These are phyloP conservation scores for Sebastes glaucus DNA, from an alignment of 2,797 vertebrate genomes.

Conservation along the genomic window DNA sequence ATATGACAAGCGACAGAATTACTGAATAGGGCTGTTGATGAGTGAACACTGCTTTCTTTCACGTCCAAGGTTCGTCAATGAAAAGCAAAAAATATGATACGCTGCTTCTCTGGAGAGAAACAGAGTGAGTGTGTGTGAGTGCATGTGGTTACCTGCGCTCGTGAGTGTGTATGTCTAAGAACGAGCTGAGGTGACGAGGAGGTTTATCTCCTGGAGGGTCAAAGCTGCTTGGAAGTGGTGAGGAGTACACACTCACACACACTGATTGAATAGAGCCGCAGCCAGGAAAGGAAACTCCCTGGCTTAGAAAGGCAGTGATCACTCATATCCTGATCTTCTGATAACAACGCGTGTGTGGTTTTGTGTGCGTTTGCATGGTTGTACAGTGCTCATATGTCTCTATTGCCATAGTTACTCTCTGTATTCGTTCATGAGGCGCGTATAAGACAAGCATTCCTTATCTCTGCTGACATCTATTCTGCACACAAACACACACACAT, in stretches of 20 bases:
- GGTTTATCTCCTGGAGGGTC: slow-evolving; percentile 29
- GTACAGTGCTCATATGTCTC: slow-evolving; percentile 10
- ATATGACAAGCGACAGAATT: slow-evolving; percentile 19
- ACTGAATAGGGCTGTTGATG: slow-evolving; percentile 14
- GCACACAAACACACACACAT: neutral
- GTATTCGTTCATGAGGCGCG: slow-evolving; percentile 10
- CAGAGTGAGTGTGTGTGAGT: neutral
- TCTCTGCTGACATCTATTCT: slow-evolving; percentile 9
- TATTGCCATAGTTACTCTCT: slow-evolving; percentile 38
- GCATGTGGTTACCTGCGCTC: neutral
- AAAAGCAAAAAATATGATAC: slow-evolving; percentile 15
- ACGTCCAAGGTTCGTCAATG: neutral
- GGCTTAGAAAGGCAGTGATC: slow-evolving; percentile 51
- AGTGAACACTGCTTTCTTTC: slow-evolving; percentile 30
- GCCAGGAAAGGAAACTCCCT: slow-evolving; percentile 66
- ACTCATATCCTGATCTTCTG: slow-evolving; percentile 62
- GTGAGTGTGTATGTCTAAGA: slow-evolving; percentile 28
- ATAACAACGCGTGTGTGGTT: slow-evolving; percentile 39
- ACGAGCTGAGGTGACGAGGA: slow-evolving; percentile 21
- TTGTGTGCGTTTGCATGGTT: neutral
- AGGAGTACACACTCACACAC: neutral
- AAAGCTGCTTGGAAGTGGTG: slow-evolving; percentile 28
- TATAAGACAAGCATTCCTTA: slow-evolving; percentile 19
- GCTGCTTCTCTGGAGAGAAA: neutral
- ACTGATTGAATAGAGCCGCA: slow-evolving; percentile 13